Conservation (phyloP, 2,113 vertebrate species). For the Stegastes partitus region DNA sequence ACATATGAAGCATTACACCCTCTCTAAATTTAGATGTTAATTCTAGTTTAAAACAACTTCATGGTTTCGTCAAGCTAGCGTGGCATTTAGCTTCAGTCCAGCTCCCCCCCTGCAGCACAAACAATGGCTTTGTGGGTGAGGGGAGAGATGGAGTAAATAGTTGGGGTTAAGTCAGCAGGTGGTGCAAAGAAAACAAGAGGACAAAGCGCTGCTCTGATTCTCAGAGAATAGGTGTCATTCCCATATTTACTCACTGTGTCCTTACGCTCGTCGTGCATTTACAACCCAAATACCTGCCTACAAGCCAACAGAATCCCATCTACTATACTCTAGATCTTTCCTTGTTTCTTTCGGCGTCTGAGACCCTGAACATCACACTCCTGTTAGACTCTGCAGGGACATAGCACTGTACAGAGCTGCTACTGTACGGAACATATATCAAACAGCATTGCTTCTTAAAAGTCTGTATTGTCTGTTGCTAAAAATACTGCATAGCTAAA, state of each 20-base stretch:
- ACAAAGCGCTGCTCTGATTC: conserved; percentile 26
- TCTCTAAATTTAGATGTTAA: conserved; percentile 52
- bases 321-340: background rate
- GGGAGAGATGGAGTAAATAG: conserved; percentile 58
- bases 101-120: conserved; percentile 25
- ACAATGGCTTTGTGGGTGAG: conserved; percentile 54
- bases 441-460: background rate
- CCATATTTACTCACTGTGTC: conserved; percentile 32
- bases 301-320: too few species aligned
- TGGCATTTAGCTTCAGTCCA: conserved; percentile 30
- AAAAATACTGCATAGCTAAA: background rate
- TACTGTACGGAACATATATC: background rate
- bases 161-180: conserved; percentile 56
- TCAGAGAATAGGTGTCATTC: conserved; percentile 39
- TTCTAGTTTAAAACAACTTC: conserved; percentile 31
- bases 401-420: background rate
- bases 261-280: background rate
- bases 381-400: background rate
- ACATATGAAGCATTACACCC: conserved; percentile 14
- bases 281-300: conserved; percentile 2
- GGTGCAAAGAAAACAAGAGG: conserved; percentile 46
- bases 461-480: background rate
- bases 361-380: background rate
- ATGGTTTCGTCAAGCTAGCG: conserved; percentile 19
- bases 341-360: background rate